These are phyloP conservation scores for Indicator indicator DNA, from an alignment of 2,113 vertebrate genomes.

Conservation along the genomic window DNA sequence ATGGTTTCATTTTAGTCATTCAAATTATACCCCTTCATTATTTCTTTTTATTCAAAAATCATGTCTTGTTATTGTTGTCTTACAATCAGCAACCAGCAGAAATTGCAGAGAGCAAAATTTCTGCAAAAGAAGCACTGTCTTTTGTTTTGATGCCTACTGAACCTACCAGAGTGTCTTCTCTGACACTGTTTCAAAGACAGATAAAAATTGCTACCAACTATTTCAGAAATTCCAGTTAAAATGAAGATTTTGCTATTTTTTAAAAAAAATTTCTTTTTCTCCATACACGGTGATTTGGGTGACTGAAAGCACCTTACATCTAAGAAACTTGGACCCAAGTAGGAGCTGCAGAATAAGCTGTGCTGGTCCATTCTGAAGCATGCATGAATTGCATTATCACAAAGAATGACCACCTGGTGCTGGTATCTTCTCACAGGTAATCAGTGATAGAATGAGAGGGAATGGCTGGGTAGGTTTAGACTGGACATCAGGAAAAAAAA, in stretches of 20 bases:
- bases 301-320: background rate
- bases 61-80: background rate
- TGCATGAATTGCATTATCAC: background rate
- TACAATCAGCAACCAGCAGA: constrained; percentile 6
- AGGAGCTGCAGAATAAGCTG: background rate
- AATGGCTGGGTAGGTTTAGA: no score
- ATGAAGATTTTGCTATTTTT: background rate
- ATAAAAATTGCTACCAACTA: background rate
- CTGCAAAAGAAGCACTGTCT: background rate
- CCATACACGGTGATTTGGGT: background rate
- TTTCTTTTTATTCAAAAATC: constrained; percentile 1
- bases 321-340: background rate
- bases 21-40: background rate
- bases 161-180: background rate
- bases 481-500: no score
- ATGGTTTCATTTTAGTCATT: constrained; percentile 24
- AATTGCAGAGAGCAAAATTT: background rate
- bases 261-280: no score
- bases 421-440: no score
- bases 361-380: accelerated
- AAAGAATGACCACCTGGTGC: background rate
- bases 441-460: no score
- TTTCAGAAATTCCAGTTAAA: background rate
- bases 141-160: background rate
- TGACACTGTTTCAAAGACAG: background rate